These are phyloP conservation scores for Belgica antarctica DNA, from an alignment of 2,888 invertebrate genomes.

Conservation along the genomic window DNA sequence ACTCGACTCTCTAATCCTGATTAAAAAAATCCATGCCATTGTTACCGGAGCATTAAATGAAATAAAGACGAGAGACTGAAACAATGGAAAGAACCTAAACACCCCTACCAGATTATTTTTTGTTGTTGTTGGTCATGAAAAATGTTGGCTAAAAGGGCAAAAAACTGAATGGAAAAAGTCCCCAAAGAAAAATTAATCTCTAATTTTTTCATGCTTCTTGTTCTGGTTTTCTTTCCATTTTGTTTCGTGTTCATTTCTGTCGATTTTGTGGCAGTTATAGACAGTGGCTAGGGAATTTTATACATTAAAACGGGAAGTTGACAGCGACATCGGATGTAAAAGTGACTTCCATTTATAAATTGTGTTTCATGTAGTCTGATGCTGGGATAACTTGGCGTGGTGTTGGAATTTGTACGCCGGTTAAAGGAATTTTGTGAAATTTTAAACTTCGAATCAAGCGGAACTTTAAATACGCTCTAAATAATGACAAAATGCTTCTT, in stretches of 20 bases:
- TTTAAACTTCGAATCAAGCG: too few relatives aligned
- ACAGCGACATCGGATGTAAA: not conserved
- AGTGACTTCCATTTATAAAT: conserved; percentile 18
- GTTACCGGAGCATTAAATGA: conserved; percentile 28
- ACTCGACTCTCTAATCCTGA: conserved; percentile 16
- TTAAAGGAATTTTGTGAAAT: too few relatives aligned
- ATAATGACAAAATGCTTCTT: too few relatives aligned
- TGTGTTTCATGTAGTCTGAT: conserved; percentile 18
- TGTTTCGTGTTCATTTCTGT: conserved; percentile 14
- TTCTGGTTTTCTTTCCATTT: conserved; percentile 4
- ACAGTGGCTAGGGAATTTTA: not conserved
- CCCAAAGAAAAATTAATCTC: conserved; percentile 38
- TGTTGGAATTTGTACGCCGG: too few relatives aligned
- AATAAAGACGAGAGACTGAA: not conserved
- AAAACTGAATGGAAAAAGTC: not conserved
- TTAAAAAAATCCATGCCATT: conserved; percentile 28
- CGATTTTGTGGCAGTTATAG: conserved; percentile 20
- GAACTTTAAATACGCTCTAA: too few relatives aligned
- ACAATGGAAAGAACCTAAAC: not conserved
- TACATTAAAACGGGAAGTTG: conserved; percentile 9
- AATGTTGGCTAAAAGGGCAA: conserved; percentile 1
- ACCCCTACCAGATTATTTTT: not conserved
- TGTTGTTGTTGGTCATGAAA: not conserved
- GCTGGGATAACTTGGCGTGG: conserved; percentile 2
- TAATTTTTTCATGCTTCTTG: conserved; percentile 9